Evolutionary conservation across 2,113 vertebrate species (phyloP).

Genomic region (Phalacrocorax pelagicus): DNA sequence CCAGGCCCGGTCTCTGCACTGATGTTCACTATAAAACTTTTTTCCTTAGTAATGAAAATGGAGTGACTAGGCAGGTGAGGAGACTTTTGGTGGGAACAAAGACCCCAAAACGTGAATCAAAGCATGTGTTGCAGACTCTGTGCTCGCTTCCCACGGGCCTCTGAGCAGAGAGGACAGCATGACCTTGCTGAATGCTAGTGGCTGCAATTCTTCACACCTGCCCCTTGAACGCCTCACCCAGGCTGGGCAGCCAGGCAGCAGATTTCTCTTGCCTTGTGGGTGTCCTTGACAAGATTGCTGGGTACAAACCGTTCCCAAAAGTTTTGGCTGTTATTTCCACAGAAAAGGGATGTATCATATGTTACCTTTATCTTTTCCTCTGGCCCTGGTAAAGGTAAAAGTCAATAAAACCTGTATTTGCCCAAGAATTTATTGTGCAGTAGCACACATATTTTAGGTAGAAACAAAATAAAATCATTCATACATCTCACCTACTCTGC

Average conservation of each 20-base stretch:
- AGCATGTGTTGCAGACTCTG: not conserved
- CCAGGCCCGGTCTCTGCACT: not conserved
- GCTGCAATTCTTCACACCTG: not conserved
- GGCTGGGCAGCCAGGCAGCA: not conserved
- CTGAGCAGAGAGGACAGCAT: not conserved
- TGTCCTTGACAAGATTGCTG: not conserved
- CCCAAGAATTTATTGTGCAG: not conserved
- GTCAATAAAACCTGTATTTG: not conserved
- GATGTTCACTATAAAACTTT: not conserved
- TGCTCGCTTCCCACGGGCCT: not conserved
- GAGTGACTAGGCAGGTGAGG: not conserved
- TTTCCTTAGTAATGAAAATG: not conserved
- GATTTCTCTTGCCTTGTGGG: not conserved
- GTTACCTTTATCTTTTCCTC: not conserved
- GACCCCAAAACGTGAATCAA: not conserved
- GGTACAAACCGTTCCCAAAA: not conserved
- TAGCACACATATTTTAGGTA: not conserved
- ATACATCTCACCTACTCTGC: not conserved
- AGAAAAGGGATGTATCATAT: not conserved
- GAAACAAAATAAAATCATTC: not conserved
- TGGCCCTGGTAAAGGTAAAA: not conserved
- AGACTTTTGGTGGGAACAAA: not conserved
- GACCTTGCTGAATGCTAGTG: not conserved
- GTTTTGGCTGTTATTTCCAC: not conserved
- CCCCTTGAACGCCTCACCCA: not conserved